phyloP scores from a whole-genome alignment of 2,888 invertebrate species.

The Pachycephus smyrnensis region DNA sequence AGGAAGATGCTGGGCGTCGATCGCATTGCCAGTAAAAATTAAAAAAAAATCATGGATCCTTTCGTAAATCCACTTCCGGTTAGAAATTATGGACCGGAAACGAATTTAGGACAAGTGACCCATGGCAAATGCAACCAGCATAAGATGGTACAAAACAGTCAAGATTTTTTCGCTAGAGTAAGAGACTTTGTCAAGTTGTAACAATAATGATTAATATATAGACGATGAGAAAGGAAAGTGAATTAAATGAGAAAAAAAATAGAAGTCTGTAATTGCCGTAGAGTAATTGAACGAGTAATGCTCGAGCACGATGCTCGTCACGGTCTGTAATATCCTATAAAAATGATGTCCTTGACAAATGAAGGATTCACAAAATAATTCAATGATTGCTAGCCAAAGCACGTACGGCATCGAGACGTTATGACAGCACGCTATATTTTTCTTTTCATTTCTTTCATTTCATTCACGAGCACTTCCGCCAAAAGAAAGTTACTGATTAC shows the following conservation, averaged over 20 bases:
- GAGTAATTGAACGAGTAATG: background rate
- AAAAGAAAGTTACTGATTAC: background rate
- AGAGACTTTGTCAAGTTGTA: constrained; percentile 18
- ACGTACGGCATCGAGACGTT: background rate
- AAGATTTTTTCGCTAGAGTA: constrained; percentile 10
- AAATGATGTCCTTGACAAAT: background rate
- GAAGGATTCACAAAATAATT: background rate
- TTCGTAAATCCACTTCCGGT: background rate
- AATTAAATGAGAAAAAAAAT: background rate
- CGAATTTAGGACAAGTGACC: background rate
- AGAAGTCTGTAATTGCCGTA: too few species aligned
- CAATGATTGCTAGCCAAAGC: background rate
- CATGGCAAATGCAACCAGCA: background rate
- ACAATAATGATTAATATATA: background rate
- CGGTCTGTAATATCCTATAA: background rate
- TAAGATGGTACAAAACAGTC: background rate
- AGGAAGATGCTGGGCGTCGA: background rate
- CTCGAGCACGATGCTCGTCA: background rate
- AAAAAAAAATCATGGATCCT: background rate
- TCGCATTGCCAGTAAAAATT: background rate
- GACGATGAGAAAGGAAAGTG: background rate
- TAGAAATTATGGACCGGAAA: background rate
- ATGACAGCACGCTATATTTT: background rate
- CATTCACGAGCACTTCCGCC: background rate
- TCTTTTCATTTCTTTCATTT: background rate